These are phyloP conservation scores for Selene dorsalis DNA, from an alignment of 2,797 vertebrate species.

Conservation along the genomic window DNA sequence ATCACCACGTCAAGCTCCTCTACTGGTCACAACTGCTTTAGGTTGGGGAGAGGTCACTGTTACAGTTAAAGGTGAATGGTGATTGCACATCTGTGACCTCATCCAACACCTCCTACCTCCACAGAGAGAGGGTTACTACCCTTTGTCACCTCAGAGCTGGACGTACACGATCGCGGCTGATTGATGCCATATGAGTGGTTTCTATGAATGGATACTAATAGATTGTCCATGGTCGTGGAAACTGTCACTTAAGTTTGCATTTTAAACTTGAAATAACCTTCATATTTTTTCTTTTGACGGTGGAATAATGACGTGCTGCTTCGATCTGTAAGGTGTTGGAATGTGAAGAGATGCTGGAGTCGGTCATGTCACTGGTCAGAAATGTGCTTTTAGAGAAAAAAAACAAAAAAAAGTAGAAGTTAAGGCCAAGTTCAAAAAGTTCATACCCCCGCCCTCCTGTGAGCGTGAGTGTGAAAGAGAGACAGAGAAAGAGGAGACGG, in stretches of 20 bases:
- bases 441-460: conserved; percentile 43
- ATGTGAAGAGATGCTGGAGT: conserved; percentile 40
- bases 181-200: background rate
- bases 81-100: background rate
- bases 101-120: background rate
- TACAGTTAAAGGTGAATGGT: background rate
- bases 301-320: conserved; percentile 16
- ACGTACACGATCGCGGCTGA: background rate
- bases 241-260: conserved; percentile 19
- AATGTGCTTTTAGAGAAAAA: conserved; percentile 40
- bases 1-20: background rate
- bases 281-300: conserved; percentile 2
- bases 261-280: conserved; percentile 29
- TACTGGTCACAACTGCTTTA: background rate
- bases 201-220: conserved; percentile 3
- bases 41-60: background rate
- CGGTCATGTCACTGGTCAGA: conserved; percentile 43
- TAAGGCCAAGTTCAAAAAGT: conserved; percentile 34
- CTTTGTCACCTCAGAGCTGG: conserved; percentile 1
- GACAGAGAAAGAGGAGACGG: conserved; percentile 2
- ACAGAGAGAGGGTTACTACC: background rate
- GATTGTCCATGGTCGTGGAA: conserved; percentile 8
- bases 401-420: background rate
- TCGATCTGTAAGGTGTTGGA: conserved; percentile 35
- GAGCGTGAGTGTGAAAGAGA: conserved; percentile 12